phyloP scores from a whole-genome alignment of 64 coral and sea anemone genomes.

The Exaiptasia diaphana region DNA sequence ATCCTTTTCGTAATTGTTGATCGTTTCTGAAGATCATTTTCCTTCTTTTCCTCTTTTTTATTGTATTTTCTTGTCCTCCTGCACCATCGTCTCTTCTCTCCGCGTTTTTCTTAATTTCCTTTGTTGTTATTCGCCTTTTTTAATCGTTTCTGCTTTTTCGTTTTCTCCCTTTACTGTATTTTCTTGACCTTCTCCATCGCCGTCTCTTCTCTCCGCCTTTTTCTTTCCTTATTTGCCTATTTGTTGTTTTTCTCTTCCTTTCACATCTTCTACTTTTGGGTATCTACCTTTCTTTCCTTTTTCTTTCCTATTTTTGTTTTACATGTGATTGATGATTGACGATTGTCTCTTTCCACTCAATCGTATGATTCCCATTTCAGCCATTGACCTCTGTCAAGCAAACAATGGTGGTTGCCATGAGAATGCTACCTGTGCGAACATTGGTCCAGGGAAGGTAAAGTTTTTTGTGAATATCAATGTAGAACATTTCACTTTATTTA shows the following conservation, averaged over 20 bases:
- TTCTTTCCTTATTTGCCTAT: too few relatives aligned
- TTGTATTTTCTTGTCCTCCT: not conserved
- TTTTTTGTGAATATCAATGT: not conserved
- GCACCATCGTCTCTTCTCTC: not conserved
- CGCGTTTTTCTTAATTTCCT: too few relatives aligned
- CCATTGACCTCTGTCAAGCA: conserved; percentile 19
- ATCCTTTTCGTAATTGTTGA: too few relatives aligned
- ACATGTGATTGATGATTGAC: not conserved
- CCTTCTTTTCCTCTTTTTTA: not conserved
- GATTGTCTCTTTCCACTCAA: too few relatives aligned
- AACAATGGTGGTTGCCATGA: conserved; percentile 65
- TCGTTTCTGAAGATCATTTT: not conserved
- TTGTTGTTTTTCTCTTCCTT: too few relatives aligned
- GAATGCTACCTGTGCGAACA: conserved; percentile 57
- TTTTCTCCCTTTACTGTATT: not conserved
- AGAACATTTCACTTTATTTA: not conserved
- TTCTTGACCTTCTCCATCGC: not conserved
- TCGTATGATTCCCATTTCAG: too few relatives aligned
- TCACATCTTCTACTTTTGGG: too few relatives aligned
- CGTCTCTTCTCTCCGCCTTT: not conserved
- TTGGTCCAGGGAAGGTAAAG: conserved; percentile 65
- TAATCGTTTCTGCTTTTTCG: too few relatives aligned
- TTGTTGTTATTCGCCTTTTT: too few relatives aligned
- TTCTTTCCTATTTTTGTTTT: not conserved
- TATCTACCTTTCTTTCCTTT: too few relatives aligned